These are phyloP conservation scores for Ophioninae sp. DNA, from an alignment of 2,888 invertebrate species.

Conservation along the genomic window DNA sequence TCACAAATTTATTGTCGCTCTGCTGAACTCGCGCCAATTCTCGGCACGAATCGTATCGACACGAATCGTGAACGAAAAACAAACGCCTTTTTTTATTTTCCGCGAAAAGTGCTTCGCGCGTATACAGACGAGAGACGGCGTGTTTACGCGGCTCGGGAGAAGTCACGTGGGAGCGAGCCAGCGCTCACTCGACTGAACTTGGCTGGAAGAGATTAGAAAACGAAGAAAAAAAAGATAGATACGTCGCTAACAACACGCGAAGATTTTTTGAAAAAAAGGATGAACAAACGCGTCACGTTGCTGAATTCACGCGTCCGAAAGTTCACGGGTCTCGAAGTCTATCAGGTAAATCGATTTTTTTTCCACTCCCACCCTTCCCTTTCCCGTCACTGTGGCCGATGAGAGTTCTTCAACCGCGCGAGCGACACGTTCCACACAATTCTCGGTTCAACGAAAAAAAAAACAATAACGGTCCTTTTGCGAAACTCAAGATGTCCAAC, in stretches of 20 bases:
- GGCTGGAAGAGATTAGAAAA: constrained; percentile 1
- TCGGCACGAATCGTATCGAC: background rate
- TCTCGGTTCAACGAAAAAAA: background rate
- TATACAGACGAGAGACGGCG: background rate
- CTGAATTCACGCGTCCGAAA: constrained; percentile 32
- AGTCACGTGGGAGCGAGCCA: background rate
- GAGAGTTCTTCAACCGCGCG: background rate
- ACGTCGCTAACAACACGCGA: constrained; percentile 25
- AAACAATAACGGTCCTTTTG: background rate
- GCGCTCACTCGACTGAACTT: background rate
- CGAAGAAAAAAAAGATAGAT: constrained; percentile 19
- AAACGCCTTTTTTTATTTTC: background rate
- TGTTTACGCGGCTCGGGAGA: background rate
- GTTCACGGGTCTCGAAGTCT: constrained; percentile 39
- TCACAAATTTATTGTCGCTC: constrained; percentile 9
- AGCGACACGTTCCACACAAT: background rate
- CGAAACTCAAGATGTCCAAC: background rate
- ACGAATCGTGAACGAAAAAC: background rate
- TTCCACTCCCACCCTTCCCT: background rate
- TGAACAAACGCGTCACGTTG: constrained; percentile 11
- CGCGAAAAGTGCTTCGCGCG: background rate
- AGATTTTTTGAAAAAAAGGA: constrained; percentile 35
- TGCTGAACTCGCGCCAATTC: background rate
- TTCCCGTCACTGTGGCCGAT: background rate
- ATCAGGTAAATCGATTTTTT: constrained; percentile 53